Percentiles rank a stretch among this genome's conserved stretches.
These are phyloP conservation scores for Chymomyza fuscimana DNA, from an alignment of 2,888 invertebrate genomes.

Conservation along the genomic window DNA sequence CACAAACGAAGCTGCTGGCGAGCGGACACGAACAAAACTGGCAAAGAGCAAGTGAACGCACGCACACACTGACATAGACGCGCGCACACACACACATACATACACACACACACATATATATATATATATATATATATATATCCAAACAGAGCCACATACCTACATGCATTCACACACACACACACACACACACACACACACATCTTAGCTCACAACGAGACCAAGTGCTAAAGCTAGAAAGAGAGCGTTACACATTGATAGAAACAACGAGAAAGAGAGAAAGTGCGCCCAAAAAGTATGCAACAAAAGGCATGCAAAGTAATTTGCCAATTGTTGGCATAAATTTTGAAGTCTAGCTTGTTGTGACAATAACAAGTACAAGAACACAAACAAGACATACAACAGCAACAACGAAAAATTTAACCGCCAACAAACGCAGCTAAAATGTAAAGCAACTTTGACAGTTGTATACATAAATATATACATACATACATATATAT, in stretches of 20 bases:
- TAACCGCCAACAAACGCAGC: neutral
- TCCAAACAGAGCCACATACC: neutral
- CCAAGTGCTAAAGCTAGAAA: conserved; percentile 11
- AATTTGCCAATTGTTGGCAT: neutral
- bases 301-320: conserved; percentile 30
- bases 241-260: conserved; percentile 22
- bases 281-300: conserved; percentile 44
- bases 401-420: neutral
- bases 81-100: conserved; percentile 1
- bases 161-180: conserved; percentile 20
- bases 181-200: neutral
- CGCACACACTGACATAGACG: conserved; percentile 6
- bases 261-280: conserved; percentile 8
- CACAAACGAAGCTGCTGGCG: conserved; percentile 50
- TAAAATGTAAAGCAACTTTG: neutral
- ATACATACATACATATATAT: neutral
- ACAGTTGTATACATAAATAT: conserved; percentile 20
- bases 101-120: neutral
- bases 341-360: neutral
- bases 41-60: conserved; percentile 11
- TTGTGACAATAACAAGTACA: neutral
- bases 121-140: too few species aligned
- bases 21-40: conserved; percentile 33
- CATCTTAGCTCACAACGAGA: neutral
- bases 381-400: neutral